Evolutionary conservation across 2,888 invertebrate species (phyloP).

Genomic region (Latheticus oryzae): DNA sequence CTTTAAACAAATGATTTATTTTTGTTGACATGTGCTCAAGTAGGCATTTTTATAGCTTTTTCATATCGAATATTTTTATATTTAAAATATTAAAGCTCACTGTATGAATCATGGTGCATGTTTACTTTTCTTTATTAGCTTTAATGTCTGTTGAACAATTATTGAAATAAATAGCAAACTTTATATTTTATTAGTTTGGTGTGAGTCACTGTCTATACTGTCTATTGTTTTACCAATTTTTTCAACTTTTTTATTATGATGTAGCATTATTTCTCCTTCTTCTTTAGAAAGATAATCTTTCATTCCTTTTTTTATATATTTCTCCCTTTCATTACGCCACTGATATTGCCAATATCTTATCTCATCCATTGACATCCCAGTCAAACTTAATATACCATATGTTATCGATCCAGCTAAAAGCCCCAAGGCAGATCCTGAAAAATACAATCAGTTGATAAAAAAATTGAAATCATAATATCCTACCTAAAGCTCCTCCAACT

Average conservation of each 20-base stretch:
- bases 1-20: slow-evolving; percentile 33
- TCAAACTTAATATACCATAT: slow-evolving; percentile 68
- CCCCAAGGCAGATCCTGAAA: slow-evolving; percentile 72
- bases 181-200: too few relatives aligned
- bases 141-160: slow-evolving; percentile 24
- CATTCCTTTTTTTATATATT: slow-evolving; percentile 58
- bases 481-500: slow-evolving; percentile 76
- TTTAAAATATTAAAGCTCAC: slow-evolving; percentile 20
- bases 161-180: slow-evolving; percentile 25
- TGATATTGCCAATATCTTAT: slow-evolving; percentile 72
- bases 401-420: slow-evolving; percentile 71
- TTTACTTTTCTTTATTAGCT: slow-evolving; percentile 24
- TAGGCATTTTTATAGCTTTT: slow-evolving; percentile 34
- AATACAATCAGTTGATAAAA: slow-evolving; percentile 13
- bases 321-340: slow-evolving; percentile 63
- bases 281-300: slow-evolving; percentile 54
- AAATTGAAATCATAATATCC: slow-evolving; percentile 2
- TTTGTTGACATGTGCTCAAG: slow-evolving; percentile 30
- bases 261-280: slow-evolving; percentile 53
- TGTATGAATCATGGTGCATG: slow-evolving; percentile 21
- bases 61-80: slow-evolving; percentile 33
- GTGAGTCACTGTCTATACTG: too few relatives aligned
- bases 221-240: slow-evolving; percentile 51
- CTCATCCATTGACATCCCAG: slow-evolving; percentile 75
- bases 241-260: slow-evolving; percentile 51